These are phyloP conservation scores for Centropus unirufus DNA, from an alignment of 2,113 vertebrate species.

Conservation along the genomic window DNA sequence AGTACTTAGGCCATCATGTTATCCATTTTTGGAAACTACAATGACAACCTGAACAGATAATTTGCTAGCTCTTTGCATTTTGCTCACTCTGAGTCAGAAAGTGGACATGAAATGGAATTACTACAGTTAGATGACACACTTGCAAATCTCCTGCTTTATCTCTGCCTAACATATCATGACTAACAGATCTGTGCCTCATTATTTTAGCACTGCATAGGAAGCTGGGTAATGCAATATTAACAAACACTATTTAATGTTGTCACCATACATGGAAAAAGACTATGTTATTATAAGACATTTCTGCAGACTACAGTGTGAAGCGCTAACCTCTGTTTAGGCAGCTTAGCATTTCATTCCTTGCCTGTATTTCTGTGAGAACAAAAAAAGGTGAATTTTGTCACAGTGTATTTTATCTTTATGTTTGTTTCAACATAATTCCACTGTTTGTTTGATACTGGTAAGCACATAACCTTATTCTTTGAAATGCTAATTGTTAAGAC, in stretches of 20 bases:
- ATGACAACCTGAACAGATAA: not conserved
- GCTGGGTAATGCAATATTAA: not conserved
- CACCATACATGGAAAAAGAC: not conserved
- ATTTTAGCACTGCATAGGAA: not conserved
- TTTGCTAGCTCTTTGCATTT: not conserved
- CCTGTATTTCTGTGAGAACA: not conserved
- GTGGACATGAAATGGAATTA: not conserved
- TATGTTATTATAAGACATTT: not conserved
- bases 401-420: not conserved
- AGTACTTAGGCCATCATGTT: accelerated
- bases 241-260: not conserved
- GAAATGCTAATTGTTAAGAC: not conserved
- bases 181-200: not conserved
- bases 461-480: not conserved
- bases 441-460: slow-evolving; percentile 2
- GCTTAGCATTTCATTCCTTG: not conserved
- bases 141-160: not conserved
- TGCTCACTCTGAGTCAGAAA: not conserved
- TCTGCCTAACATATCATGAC: not conserved
- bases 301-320: not conserved
- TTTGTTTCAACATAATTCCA: not conserved
- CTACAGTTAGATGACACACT: not conserved
- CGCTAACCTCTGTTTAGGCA: not conserved
- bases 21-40: not conserved
- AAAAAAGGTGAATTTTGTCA: not conserved